phyloP scores from a whole-genome alignment of 2,113 vertebrate species.

The Seriola rivoliana region DNA sequence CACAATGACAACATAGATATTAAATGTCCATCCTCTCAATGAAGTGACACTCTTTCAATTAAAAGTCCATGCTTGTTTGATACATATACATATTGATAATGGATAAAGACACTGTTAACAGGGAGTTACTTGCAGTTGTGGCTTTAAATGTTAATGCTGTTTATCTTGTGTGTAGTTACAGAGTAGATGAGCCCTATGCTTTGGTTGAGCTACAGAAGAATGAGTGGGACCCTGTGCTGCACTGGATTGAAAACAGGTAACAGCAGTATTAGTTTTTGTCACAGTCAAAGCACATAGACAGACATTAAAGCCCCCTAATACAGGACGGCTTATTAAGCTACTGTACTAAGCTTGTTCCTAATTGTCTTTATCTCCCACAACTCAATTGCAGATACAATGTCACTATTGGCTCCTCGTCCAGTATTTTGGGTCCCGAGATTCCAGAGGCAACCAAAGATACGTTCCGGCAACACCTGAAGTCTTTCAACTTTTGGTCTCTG shows the following conservation, averaged over 20 bases:
- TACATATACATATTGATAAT: background rate
- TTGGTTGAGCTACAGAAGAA: slow-evolving; percentile 95
- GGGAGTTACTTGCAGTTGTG: background rate
- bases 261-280: background rate
- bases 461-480: slow-evolving; percentile 90
- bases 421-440: slow-evolving; percentile 93
- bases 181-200: slow-evolving; percentile 92
- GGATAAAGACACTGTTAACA: background rate
- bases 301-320: background rate
- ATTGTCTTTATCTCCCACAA: background rate
- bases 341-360: background rate
- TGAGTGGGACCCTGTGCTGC: slow-evolving; percentile 94
- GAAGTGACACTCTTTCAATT: background rate
- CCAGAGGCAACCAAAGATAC: slow-evolving; percentile 90
- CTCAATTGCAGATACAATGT: slow-evolving; percentile 88
- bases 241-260: slow-evolving; percentile 95
- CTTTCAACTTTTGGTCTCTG: slow-evolving; percentile 95
- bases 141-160: background rate
- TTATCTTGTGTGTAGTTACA: slow-evolving; percentile 87
- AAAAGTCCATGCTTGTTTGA: background rate
- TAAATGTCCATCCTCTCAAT: background rate
- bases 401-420: slow-evolving; percentile 91
- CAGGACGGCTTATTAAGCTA: background rate
- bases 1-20: background rate
- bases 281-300: background rate